phyloP scores from a whole-genome alignment of 2,113 vertebrate species.

The Cettia cetti region DNA sequence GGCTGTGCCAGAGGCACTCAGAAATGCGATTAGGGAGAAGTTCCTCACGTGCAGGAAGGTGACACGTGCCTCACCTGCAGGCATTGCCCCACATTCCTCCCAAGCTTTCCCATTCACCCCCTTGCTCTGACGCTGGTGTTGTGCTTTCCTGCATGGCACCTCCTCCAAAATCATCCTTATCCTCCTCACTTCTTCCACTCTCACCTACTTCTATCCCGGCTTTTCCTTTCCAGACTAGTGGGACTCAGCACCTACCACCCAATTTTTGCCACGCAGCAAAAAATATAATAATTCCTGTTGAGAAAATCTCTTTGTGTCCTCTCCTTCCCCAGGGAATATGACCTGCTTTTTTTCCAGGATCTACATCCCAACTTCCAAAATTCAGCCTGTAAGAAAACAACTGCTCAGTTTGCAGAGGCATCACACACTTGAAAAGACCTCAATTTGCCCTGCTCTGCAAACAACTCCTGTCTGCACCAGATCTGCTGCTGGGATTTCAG shows the following conservation, averaged over 20 bases:
- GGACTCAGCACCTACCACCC: background rate
- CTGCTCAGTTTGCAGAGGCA: background rate
- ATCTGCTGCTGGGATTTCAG: background rate
- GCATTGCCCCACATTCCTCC: background rate
- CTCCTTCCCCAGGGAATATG: background rate
- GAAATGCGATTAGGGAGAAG: slow-evolving; percentile 43
- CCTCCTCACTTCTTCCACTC: background rate
- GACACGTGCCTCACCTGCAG: background rate
- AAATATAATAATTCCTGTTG: background rate
- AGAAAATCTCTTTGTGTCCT: background rate
- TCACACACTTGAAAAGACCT: background rate
- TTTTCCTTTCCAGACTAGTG: background rate
- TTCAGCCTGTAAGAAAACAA: background rate
- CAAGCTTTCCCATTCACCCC: slow-evolving; percentile 19
- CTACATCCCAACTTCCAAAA: background rate
- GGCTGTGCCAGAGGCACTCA: slow-evolving; percentile 1
- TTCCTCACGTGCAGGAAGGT: slow-evolving; percentile 5
- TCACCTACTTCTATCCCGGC: background rate
- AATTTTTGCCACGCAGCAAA: background rate
- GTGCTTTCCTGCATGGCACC: background rate
- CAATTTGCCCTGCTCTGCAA: background rate
- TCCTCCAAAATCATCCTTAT: background rate
- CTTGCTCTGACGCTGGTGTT: background rate
- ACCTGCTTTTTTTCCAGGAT: background rate
- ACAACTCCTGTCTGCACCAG: background rate